These are phyloP conservation scores for Peucedramus taeniatus DNA, from an alignment of 2,113 vertebrate genomes.

Conservation along the genomic window DNA sequence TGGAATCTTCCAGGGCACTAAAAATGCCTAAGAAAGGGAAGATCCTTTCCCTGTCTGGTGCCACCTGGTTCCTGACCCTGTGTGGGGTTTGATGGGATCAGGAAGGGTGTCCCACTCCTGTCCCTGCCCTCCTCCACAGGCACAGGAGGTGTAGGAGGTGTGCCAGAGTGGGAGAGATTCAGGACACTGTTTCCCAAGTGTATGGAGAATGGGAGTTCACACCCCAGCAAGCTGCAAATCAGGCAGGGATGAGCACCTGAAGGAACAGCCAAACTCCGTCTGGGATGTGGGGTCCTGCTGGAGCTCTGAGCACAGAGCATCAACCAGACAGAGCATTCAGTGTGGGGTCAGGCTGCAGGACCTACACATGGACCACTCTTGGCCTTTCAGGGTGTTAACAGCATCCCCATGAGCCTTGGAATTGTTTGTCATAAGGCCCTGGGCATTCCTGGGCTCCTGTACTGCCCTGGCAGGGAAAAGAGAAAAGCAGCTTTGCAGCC, in stretches of 20 bases:
- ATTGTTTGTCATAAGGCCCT: background rate
- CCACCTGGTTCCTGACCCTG: background rate
- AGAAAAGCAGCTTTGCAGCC: background rate
- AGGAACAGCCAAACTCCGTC: background rate
- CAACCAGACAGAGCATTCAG: background rate
- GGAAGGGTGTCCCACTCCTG: background rate
- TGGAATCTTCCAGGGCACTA: background rate
- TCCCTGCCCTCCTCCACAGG: background rate
- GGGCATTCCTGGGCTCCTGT: background rate
- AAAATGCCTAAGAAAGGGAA: background rate
- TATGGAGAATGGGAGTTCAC: background rate
- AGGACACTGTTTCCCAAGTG: background rate
- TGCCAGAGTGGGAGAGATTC: background rate
- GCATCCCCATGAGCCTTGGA: background rate
- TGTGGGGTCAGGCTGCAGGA: background rate
- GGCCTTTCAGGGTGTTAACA: rapidly evolving
- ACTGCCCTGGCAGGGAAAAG: background rate
- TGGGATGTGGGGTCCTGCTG: background rate
- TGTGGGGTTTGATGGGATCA: background rate
- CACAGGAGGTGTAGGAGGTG: no score
- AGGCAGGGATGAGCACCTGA: background rate
- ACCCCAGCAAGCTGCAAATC: background rate
- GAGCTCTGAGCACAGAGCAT: rapidly evolving
- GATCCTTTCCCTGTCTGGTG: background rate
- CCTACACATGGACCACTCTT: rapidly evolving